A percentile compares a stretch with the other conserved stretches of the same genome.
These are phyloP conservation scores for Chlorocebus sabaeus DNA, from an alignment of 2,113 vertebrate genomes.

Conservation along the genomic window DNA sequence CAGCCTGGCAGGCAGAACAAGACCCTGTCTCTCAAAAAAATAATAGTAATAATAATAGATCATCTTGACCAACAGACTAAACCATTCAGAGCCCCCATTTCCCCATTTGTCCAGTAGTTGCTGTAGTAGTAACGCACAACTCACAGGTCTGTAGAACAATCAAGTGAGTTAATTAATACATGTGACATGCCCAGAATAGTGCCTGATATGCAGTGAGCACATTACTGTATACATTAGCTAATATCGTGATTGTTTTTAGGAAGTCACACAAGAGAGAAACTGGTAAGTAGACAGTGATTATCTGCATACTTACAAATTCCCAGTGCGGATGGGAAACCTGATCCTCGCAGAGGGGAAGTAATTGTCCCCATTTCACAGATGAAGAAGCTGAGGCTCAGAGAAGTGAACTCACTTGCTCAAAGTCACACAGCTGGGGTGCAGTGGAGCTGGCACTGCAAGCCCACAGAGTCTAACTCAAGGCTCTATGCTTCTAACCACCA, in stretches of 20 bases:
- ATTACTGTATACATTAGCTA: rapidly evolving
- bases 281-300: no score
- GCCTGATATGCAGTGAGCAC: no score
- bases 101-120: rapidly evolving
- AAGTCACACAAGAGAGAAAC: no score
- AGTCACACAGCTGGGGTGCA: neutral
- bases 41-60: neutral
- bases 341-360: neutral
- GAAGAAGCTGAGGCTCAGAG: neutral
- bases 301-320: rapidly evolving
- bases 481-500: neutral
- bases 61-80: neutral
- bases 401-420: neutral
- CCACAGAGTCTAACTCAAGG: rapidly evolving
- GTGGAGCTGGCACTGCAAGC: neutral
- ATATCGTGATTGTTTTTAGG: neutral
- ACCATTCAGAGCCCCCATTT: neutral
- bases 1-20: neutral
- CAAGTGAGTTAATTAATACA: rapidly evolving
- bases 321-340: neutral
- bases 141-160: rapidly evolving
- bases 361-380: neutral
- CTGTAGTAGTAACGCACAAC: rapidly evolving
- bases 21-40: neutral
- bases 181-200: rapidly evolving